Evolutionary conservation across 2,113 vertebrate genomes (phyloP).

Genomic region (Andinoacara biseriatus): DNA sequence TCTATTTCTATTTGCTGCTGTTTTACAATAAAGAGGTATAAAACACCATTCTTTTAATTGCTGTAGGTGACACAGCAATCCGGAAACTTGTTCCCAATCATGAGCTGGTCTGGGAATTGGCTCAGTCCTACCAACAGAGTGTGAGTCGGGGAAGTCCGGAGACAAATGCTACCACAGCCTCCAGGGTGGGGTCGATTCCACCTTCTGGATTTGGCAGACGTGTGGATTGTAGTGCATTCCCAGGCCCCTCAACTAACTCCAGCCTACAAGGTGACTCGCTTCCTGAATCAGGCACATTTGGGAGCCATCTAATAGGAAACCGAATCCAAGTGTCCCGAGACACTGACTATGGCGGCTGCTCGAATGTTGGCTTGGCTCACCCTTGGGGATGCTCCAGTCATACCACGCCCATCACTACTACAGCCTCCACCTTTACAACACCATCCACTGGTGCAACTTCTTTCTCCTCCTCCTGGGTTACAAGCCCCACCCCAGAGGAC

Average conservation of each 20-base stretch:
- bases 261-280: conserved; percentile 76
- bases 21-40: background rate
- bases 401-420: conserved; percentile 36
- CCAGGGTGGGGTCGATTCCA: conserved; percentile 59
- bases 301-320: conserved; percentile 93
- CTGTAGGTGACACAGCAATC: conserved; percentile 86
- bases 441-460: conserved; percentile 55
- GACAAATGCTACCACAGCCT: conserved; percentile 27
- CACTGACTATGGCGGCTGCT: conserved; percentile 63
- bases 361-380: conserved; percentile 60
- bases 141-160: conserved; percentile 79
- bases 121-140: conserved; percentile 86
- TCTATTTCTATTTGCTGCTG: too few relatives aligned
- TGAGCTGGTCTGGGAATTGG: conserved; percentile 87
- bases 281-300: conserved; percentile 91
- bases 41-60: background rate
- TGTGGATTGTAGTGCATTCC: conserved; percentile 66
- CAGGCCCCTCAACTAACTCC: conserved; percentile 64
- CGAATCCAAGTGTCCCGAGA: conserved; percentile 91
- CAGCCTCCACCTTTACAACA: conserved; percentile 69
- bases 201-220: conserved; percentile 68
- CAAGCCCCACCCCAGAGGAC: conserved; percentile 79
- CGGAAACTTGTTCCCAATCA: conserved; percentile 89
- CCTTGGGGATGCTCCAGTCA: conserved; percentile 75
- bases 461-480: conserved; percentile 73